Evolutionary conservation across 2,113 vertebrate species (phyloP), one percentile per base, ranked within the genome.

Genomic region (Montifringilla adamsi): DNA sequence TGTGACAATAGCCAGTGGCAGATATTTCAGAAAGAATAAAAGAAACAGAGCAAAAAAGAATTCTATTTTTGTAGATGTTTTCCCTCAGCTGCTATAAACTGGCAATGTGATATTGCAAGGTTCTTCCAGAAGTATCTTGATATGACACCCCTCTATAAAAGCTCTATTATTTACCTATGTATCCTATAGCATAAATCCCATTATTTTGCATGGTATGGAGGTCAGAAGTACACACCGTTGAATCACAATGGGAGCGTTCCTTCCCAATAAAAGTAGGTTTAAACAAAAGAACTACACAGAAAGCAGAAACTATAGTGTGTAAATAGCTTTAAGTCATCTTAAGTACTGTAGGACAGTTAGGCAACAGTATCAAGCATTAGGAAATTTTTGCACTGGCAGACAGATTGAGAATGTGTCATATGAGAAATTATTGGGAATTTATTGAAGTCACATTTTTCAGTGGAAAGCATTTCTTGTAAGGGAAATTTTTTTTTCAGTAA

Each of bases 21-120:
- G 41, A 76, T 80, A 79, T 56, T 94, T 85, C 82, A 92, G 70
- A 83, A 85, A 90, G 46, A 73, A 85, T 79, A 87, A 79, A 91
- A 82, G 66, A 93, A 94, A 80, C 3, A 37, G 30, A 91, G 41
- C 28, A 87, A 69, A 5, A 60, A 76, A 46, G 4, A 62, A 41
- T 37, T 1, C 12, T 46, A 82, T 87, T 90, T 83, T 46, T 85
- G n/a, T 10, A 76, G 41, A 13, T 60, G 16, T 83, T 43, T 80
- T 6, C 22, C 30, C 27, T 14, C 15, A 83, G 50, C 21, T 88
- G 50, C 70, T 84, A 30, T 27, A 44, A 82, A 72, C 55, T 22
- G 23, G 50, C 27, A 60, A 76, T 2, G 1, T 69, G 62, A 46
- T 26, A 56, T 37, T 59, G 41, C 53, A 79, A 35, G 28, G 4